phyloP scores from a whole-genome alignment of 92 coral and sea anemone genomes.

The Zoanthus sociatus region DNA sequence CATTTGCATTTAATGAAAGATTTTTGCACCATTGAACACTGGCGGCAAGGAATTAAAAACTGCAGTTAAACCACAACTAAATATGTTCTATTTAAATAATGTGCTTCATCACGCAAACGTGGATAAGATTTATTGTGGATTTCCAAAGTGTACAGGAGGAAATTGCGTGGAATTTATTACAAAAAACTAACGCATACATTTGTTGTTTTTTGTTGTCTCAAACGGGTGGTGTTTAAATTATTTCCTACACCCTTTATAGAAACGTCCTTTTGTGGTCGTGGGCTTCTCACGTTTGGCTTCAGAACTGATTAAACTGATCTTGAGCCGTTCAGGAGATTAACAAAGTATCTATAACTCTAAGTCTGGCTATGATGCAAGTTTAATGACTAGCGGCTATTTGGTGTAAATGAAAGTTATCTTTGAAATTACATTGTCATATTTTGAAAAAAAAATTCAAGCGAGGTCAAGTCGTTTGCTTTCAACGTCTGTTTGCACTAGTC shows the following conservation, averaged over 20 bases:
- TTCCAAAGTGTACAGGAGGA: background rate
- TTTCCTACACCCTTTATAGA: slow-evolving; percentile 29
- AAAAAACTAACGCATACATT: background rate
- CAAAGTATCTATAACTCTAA: background rate
- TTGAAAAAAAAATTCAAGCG: background rate
- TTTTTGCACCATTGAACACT: slow-evolving; percentile 36
- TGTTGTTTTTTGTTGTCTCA: slow-evolving; percentile 4
- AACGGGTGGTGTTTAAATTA: slow-evolving; percentile 44
- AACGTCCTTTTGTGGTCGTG: slow-evolving; percentile 33
- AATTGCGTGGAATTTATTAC: slow-evolving; percentile 23
- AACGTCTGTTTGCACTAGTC: slow-evolving; percentile 4
- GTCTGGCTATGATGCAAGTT: slow-evolving; percentile 11
- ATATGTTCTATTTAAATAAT: background rate
- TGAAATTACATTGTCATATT: slow-evolving; percentile 28
- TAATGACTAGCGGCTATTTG: slow-evolving; percentile 19
- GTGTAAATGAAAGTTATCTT: slow-evolving; percentile 23
- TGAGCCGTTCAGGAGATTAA: slow-evolving; percentile 1
- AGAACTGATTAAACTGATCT: background rate
- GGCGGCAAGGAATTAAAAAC: slow-evolving; percentile 33
- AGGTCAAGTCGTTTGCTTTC: slow-evolving; percentile 19
- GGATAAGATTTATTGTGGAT: no score
- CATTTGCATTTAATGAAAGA: slow-evolving; percentile 30
- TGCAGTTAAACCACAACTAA: background rate
- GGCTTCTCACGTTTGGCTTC: slow-evolving; percentile 26
- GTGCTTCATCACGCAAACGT: background rate